Base-by-base conservation (phyloP, 1,140 invertebrate genomes). In the Drosophila miranda region DNA sequence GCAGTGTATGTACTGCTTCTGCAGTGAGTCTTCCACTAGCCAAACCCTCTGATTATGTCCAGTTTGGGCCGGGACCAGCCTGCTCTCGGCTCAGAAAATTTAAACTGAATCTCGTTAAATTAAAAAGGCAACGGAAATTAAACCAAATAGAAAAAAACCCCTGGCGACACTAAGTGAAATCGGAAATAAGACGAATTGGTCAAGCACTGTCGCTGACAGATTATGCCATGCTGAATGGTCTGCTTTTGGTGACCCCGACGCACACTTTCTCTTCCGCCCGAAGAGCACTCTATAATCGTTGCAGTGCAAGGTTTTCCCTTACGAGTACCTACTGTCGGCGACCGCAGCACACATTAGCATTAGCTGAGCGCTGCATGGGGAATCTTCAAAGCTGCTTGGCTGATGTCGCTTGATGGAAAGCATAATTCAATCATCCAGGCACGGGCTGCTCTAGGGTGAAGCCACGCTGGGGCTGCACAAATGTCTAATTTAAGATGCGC, bases 41-140 rank as follows among this genome's bases (percentile, higher is more conserved):
- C n/a, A 75, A 53, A 68, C 66, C 63, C 63, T 69, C 46, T 68
- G 64, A 56, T 68, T 68, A 68, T 23, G 66, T 34, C 62, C 28
- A 11, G 23, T 26, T 26, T 26, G 23, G 23, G 0, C 4, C 23
- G 23, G 23, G 23, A 5, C 5, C 23, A 26, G 5, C 23, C 23
- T 26, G 9, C 34, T 61, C 14, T 51, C 59, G 30, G 42, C 69
- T 26, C 46, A 46, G 51, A 67, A 84, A 84, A 84, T 76, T 73
- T 60, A 76, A 80, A 70, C 44, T 45, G 61, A 74, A 75, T 73
- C 63, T 77, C 45, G 60, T 80, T 77, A 70, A 67, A 62, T 69
- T 50, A 57, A 68, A 86, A 77, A 75, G 48, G 51, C 60, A 67
- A 57, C 81, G 82, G 82, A 86, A 86, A 86, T 86, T 81, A 72